phyloP scores from a whole-genome alignment of 2,888 invertebrate genomes.

The Chloromyia formosa region DNA sequence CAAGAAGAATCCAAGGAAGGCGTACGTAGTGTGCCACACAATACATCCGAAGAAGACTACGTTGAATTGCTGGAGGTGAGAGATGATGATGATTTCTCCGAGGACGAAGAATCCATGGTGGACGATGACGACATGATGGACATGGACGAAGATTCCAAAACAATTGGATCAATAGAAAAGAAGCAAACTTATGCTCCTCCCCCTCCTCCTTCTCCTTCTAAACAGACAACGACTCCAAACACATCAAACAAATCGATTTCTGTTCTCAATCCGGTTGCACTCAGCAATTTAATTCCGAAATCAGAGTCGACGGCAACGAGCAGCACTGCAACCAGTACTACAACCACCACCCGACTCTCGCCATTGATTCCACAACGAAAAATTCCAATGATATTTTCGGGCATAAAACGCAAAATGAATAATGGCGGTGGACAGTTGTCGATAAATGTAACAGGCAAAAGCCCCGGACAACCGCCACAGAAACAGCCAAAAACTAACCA shows the following conservation, averaged over 20 bases:
- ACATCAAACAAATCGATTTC: conserved; percentile 29
- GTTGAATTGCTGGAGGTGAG: conserved; percentile 61
- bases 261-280: conserved; percentile 43
- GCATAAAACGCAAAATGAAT: conserved; percentile 15
- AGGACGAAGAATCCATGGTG: conserved; percentile 49
- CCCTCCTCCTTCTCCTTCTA: not conserved
- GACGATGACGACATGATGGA: not conserved
- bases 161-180: no score
- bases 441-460: not conserved
- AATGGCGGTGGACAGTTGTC: not conserved
- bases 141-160: not conserved
- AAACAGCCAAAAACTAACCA: not conserved
- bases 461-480: conserved; percentile 15
- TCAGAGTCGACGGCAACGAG: not conserved
- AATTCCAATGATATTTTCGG: not conserved
- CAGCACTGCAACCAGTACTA: no score
- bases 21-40: not conserved
- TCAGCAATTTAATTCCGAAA: conserved; percentile 15
- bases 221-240: not conserved
- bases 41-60: conserved; percentile 51
- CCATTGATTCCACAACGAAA: no score
- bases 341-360: no score
- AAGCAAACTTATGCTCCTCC: conserved; percentile 21
- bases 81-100: conserved; percentile 56
- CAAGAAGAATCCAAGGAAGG: not conserved